These are phyloP conservation scores for Salvelinus sp. DNA, from an alignment of 2,113 vertebrate genomes.

Conservation along the genomic window DNA sequence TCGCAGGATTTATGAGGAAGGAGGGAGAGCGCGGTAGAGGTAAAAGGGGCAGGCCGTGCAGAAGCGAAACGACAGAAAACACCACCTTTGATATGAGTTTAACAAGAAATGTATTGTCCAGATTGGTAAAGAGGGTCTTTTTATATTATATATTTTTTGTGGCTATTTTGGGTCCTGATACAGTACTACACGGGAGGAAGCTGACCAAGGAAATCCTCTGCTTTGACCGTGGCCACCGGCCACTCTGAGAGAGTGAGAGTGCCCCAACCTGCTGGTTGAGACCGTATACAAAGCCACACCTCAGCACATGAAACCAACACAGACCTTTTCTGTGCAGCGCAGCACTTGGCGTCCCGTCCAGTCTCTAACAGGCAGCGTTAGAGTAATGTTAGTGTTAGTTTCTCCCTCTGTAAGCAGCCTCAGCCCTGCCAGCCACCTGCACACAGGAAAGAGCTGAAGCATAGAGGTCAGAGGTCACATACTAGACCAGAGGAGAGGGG, in stretches of 20 bases:
- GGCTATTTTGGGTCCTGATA: slow-evolving; percentile 59
- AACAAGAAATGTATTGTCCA: slow-evolving; percentile 52
- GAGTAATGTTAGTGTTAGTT: too few species aligned
- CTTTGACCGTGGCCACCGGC: slow-evolving; percentile 12
- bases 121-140: slow-evolving; percentile 20
- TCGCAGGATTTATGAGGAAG: slow-evolving; percentile 33
- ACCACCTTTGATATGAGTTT: slow-evolving; percentile 49
- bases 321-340: background rate
- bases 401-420: too few species aligned
- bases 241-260: background rate
- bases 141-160: background rate
- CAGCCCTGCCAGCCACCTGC: too few species aligned
- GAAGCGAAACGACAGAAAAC: slow-evolving; percentile 34
- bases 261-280: slow-evolving; percentile 51
- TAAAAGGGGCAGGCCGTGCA: background rate
- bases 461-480: background rate
- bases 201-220: slow-evolving; percentile 46
- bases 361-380: too few species aligned
- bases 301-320: too few species aligned
- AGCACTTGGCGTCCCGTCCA: slow-evolving; percentile 25
- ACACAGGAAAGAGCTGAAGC: background rate
- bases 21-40: slow-evolving; percentile 15
- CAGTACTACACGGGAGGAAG: slow-evolving; percentile 50
- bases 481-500: background rate
- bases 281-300: slow-evolving; percentile 17